Conservation (phyloP, 2,113 vertebrate genomes). For the Marmota monax region DNA sequence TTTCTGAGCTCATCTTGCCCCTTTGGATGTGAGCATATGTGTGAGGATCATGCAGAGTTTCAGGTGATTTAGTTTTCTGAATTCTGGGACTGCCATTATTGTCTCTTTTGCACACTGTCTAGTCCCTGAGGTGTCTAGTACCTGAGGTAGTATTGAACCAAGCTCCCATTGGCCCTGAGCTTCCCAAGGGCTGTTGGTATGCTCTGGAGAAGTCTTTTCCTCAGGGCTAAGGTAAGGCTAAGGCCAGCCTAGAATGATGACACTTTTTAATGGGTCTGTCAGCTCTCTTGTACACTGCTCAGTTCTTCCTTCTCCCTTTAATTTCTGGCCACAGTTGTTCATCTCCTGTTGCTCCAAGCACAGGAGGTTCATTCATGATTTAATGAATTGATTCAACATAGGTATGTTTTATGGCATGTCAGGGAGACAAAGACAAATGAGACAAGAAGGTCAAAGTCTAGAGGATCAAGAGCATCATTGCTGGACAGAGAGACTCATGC, state of each 20-base stretch:
- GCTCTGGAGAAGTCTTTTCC: not conserved
- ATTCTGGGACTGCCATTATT: not conserved
- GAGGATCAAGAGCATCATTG: not conserved
- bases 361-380: not conserved
- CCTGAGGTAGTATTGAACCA: not conserved
- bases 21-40: not conserved
- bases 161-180: not conserved
- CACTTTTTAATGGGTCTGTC: not conserved
- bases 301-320: not conserved
- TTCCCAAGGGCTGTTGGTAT: not conserved
- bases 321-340: not conserved
- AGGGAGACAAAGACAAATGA: conserved; percentile 12
- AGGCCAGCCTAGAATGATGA: not conserved
- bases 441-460: not conserved
- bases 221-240: not conserved
- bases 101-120: not conserved
- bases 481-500: not conserved
- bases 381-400: conserved; percentile 8
- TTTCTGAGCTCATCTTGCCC: not conserved
- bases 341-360: not conserved
- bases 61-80: not conserved
- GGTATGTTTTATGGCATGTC: not conserved
- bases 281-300: not conserved
- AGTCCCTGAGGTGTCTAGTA: not conserved
- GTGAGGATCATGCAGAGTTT: not conserved